Conservation (phyloP, 2,113 vertebrate genomes). For the Barbus barbus region DNA sequence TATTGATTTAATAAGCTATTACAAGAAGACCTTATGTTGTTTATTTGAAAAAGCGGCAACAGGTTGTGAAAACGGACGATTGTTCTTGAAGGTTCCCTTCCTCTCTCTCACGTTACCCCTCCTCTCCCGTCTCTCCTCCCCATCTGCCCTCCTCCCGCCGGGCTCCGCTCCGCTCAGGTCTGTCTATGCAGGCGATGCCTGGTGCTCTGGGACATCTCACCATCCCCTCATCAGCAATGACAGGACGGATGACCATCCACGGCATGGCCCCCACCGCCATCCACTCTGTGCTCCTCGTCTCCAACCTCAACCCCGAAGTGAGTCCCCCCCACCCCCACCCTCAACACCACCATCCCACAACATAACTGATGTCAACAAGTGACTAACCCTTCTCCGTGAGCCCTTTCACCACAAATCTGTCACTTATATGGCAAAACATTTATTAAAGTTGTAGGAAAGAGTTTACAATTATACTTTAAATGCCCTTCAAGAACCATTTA, state of each 20-base stretch:
- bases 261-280: conserved; percentile 58
- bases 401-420: background rate
- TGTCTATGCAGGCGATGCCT: conserved; percentile 70
- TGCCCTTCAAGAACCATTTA: too few species aligned
- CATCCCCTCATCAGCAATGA: conserved; percentile 61
- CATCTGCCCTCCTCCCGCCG: background rate
- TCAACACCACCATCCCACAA: too few species aligned
- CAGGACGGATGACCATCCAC: conserved; percentile 69
- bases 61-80: too few species aligned
- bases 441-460: too few species aligned
- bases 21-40: background rate
- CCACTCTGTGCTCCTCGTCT: conserved; percentile 82
- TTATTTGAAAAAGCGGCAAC: too few species aligned
- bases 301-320: conserved; percentile 86
- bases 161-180: conserved; percentile 55
- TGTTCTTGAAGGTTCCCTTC: too few species aligned
- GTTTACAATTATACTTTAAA: too few species aligned
- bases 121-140: background rate
- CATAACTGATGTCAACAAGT: too few species aligned
- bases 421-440: background rate
- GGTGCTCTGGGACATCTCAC: conserved; percentile 68
- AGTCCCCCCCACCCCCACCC: conserved; percentile 49
- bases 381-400: background rate
- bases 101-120: background rate
- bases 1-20: background rate